Base-by-base conservation (phyloP, 2,113 vertebrate species). In the Perccottus glenii region DNA sequence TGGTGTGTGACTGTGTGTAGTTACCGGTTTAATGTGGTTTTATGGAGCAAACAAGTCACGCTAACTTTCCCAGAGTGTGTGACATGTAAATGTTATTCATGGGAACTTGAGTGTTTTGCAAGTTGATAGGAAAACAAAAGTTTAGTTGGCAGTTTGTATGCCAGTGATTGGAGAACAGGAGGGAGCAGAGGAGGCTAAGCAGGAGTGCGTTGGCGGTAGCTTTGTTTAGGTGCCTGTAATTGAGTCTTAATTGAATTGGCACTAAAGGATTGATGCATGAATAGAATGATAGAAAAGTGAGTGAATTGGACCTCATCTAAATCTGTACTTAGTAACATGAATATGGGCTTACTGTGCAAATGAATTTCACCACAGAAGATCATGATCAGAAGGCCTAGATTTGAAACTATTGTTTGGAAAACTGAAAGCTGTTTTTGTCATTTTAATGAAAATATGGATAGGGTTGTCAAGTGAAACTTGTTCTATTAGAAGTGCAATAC, bases 231-330 rank as follows among this genome's bases (percentile, higher is more conserved):
- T 85, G 85, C 55, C 80, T 78, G 87, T 93, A 94, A 95, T 95
- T 94, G 85, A 90, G 81, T 92, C 91, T 89, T 93, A 94, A 96
- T 94, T 94, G 91, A 92, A 95, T 94, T 94, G 90, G 86, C 91
- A 90, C 90, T 88, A 92, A 90, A 89, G 85, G 74, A 49, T 70
- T 78, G 75, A 56, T 83, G 82, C 88, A 80, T 72, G 44, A 85
- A 88, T 88, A 72, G 81, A 84, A 86, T 85, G 75, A 51, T 65
- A 58, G 74, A 71, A 70, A 77, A 69, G 50, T 71, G 70, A 83
- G 84, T 68, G 67, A 87, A 70, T 87, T 83, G 82, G 78, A 80
- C 59, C 77, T 85, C 74, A 73, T 77, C 78, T 83, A 65, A 38
- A 53, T 87, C 85, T 87, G 77, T 75, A 67, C 67, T 82, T 80